Percentiles rank a stretch among this genome's conserved stretches.
Conservation (phyloP, 2,888 invertebrate species). For the Idaea dimidiata region DNA sequence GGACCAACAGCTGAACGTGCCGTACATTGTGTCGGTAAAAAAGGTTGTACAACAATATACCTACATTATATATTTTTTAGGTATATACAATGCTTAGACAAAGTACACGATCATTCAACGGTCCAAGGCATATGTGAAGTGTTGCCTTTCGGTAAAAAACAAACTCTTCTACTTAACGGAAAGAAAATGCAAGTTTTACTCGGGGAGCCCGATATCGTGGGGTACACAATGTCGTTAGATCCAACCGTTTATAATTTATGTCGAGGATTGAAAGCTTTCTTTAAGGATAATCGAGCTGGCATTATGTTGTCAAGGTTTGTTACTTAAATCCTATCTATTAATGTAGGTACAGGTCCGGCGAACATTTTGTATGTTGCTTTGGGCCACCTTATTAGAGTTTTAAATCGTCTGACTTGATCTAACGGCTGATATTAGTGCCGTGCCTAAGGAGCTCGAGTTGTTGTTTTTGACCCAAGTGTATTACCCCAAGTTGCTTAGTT, state of each 20-base stretch:
- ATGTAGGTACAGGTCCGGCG: no score
- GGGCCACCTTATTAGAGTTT: no score
- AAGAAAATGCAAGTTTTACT: slow-evolving; percentile 68
- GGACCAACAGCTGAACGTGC: no score
- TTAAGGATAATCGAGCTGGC: slow-evolving; percentile 74
- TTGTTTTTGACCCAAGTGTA: no score
- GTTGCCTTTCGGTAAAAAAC: slow-evolving; percentile 69
- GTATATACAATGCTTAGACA: slow-evolving; percentile 66
- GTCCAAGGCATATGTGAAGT: slow-evolving; percentile 74
- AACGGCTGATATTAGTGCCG: no score
- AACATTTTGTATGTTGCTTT: no score
- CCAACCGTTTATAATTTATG: slow-evolving; percentile 74
- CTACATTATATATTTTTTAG: slow-evolving; percentile 32
- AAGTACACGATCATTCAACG: slow-evolving; percentile 71
- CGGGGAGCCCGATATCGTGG: slow-evolving; percentile 71
- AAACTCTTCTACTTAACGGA: slow-evolving; percentile 57
- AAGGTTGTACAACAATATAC: neutral
- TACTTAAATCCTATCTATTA: slow-evolving; percentile 2
- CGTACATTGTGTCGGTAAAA: no score
- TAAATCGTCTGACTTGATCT: no score
- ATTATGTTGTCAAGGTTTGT: slow-evolving; percentile 67
- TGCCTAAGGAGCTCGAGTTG: no score
- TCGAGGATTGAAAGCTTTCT: slow-evolving; percentile 79
- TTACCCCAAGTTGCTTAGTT: no score
- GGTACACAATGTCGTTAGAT: slow-evolving; percentile 70